phyloP scores from a whole-genome alignment of 2,113 vertebrate species.

The Pituophis catenifer region DNA sequence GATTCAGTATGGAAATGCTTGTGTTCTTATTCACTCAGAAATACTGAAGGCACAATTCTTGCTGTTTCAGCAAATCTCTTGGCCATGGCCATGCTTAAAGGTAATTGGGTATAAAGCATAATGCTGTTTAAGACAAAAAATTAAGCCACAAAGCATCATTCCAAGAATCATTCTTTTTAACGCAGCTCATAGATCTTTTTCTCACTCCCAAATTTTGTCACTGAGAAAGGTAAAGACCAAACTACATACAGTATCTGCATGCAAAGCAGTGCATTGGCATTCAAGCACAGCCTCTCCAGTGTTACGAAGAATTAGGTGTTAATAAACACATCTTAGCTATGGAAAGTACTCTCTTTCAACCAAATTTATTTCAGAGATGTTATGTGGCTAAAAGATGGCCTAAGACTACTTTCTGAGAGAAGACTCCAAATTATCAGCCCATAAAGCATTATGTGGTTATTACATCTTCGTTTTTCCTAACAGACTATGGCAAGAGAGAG shows the following conservation, averaged over 20 bases:
- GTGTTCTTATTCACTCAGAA: neutral
- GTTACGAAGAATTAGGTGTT: neutral
- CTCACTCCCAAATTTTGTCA: neutral
- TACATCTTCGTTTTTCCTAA: neutral
- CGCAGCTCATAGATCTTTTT: neutral
- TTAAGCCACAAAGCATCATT: neutral
- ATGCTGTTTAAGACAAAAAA: neutral
- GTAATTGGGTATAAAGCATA: neutral
- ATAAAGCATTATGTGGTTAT: neutral
- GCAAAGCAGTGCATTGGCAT: neutral
- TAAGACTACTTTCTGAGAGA: neutral
- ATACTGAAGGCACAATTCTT: neutral
- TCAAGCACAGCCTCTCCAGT: neutral
- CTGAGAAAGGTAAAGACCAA: neutral
- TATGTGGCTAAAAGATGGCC: neutral
- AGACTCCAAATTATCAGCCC: neutral
- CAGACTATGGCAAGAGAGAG: too few species aligned
- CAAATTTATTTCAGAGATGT: neutral
- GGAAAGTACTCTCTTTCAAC: neutral
- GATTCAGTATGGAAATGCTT: neutral
- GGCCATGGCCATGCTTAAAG: neutral
- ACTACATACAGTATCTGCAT: neutral
- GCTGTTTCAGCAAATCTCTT: conserved; percentile 2
- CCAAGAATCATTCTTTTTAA: neutral
- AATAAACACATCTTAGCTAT: neutral